A percentile compares a stretch with the other conserved stretches of the same genome.
Conservation (phyloP, 1,140 invertebrate genomes). For the Oppia nitens region DNA sequence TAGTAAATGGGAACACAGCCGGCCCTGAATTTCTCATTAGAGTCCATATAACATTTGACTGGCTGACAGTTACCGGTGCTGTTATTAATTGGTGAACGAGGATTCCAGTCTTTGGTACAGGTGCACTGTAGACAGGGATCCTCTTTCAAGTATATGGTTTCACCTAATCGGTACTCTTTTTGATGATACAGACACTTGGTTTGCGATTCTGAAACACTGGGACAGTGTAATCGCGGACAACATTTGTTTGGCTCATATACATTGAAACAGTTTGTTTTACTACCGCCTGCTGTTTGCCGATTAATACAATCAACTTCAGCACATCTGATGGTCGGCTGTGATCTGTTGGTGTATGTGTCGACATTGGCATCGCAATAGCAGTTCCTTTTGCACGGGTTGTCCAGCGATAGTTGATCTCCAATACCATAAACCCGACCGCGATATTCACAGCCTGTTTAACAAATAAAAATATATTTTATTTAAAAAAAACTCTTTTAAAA, state of each 20-base stretch:
- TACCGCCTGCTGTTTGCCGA: neutral
- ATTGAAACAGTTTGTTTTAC: neutral
- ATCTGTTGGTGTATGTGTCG: neutral
- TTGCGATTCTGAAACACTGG: neutral
- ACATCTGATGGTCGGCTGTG: neutral
- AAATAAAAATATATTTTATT: neutral
- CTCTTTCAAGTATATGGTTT: conserved; percentile 18
- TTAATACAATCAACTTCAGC: neutral
- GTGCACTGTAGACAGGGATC: conserved; percentile 17
- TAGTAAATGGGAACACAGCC: conserved; percentile 22
- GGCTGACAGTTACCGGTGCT: conserved; percentile 6
- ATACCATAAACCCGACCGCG: neutral
- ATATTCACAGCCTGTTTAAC: neutral
- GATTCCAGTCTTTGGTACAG: conserved; percentile 17
- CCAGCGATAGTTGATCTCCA: neutral
- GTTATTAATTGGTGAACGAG: neutral
- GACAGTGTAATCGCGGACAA: neutral
- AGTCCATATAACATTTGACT: conserved; percentile 14
- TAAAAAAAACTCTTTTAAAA: neutral
- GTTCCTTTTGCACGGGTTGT: neutral
- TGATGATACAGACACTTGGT: conserved; percentile 15
- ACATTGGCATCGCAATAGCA: neutral
- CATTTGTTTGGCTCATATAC: neutral
- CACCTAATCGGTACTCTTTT: conserved; percentile 15
- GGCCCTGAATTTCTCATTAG: neutral